Evolutionary conservation across 1,140 invertebrate species (phyloP).

Genomic region (Bombus soroeensis): DNA sequence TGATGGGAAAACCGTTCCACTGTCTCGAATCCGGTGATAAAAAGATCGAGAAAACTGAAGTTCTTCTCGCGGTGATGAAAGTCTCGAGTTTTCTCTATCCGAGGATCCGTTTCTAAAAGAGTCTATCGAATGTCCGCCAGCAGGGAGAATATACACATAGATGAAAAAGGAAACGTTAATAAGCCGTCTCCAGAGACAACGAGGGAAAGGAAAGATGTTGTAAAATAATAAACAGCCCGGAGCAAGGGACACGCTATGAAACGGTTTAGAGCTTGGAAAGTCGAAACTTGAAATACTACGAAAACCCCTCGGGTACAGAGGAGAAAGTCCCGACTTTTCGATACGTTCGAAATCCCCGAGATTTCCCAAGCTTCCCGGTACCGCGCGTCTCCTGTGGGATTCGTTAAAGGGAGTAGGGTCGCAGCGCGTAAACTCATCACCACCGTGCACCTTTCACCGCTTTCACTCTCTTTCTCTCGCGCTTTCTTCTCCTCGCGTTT

Average conservation of each 20-base stretch:
- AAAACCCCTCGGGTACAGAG: background rate
- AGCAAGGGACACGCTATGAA: background rate
- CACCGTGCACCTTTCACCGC: background rate
- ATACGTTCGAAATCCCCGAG: conserved; percentile 7
- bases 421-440: background rate
- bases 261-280: background rate
- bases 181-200: background rate
- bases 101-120: too few relatives aligned
- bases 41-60: background rate
- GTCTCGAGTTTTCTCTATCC: too few relatives aligned
- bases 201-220: background rate
- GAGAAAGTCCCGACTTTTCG: background rate
- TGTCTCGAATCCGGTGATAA: background rate
- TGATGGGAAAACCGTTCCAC: background rate
- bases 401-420: background rate
- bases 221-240: conserved; percentile 17
- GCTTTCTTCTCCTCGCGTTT: background rate
- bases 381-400: background rate
- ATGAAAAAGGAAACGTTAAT: background rate
- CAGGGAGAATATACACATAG: background rate
- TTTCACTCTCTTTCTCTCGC: background rate
- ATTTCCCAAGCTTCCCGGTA: background rate
- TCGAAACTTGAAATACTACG: background rate
- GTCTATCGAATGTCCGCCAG: too few relatives aligned
- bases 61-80: too few relatives aligned